These are phyloP conservation scores for Desoria tigrina DNA, from an alignment of 2,888 invertebrate species.

Conservation along the genomic window DNA sequence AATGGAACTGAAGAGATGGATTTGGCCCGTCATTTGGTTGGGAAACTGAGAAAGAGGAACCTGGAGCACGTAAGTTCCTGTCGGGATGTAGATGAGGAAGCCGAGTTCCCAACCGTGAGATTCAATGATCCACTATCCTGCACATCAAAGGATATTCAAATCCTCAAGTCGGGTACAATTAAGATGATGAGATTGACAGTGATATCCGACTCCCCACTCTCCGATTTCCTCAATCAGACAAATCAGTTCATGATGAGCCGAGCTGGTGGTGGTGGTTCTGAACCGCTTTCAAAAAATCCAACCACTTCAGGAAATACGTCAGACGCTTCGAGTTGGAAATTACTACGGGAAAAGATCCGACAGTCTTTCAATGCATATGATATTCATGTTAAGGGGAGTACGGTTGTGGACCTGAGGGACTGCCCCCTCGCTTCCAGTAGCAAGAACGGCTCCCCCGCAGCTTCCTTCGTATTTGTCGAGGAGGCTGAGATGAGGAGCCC, in stretches of 20 bases:
- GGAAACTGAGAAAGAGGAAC: background rate
- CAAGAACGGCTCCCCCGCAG: conserved; percentile 21
- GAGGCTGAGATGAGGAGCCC: conserved; percentile 35
- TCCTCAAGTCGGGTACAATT: conserved; percentile 51
- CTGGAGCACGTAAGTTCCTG: background rate
- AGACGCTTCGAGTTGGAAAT: conserved; percentile 27
- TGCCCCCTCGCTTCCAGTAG: conserved; percentile 40
- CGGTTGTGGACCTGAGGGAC: conserved; percentile 39
- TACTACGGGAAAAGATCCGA: conserved; percentile 40
- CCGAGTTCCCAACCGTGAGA: conserved; percentile 44
- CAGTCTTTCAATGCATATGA: conserved; percentile 44
- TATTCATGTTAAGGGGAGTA: conserved; percentile 29
- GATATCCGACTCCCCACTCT: conserved; percentile 36
- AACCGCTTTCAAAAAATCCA: background rate
- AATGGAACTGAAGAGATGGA: background rate
- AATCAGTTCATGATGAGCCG: conserved; percentile 4
- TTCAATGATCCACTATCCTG: conserved; percentile 47
- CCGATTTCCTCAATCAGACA: conserved; percentile 39
- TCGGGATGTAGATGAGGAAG: conserved; percentile 13
- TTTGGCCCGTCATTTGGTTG: conserved; percentile 3
- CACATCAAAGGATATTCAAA: conserved; percentile 49
- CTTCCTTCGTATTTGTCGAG: conserved; percentile 44
- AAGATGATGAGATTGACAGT: conserved; percentile 52
- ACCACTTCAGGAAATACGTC: background rate
- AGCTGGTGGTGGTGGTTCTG: background rate